These are phyloP conservation scores for Galbula dea DNA, from an alignment of 2,113 vertebrate genomes.

Conservation along the genomic window DNA sequence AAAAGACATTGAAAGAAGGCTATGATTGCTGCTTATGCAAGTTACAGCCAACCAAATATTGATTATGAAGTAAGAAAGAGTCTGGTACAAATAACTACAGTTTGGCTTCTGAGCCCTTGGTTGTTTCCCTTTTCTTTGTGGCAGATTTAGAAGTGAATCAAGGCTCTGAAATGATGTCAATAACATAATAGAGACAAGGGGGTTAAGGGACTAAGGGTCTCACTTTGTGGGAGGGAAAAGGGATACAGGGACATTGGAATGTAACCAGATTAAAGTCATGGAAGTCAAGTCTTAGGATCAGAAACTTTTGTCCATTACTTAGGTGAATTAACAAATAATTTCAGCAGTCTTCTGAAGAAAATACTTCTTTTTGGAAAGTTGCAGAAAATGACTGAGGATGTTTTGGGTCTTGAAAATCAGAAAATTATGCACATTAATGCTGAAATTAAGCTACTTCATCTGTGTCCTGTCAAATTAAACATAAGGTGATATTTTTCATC, in stretches of 20 bases:
- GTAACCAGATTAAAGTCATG: neutral
- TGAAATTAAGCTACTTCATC: conserved; percentile 13
- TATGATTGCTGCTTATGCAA: neutral
- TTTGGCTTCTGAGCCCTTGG: neutral
- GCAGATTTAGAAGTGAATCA: neutral
- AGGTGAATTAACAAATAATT: neutral
- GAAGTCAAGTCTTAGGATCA: neutral
- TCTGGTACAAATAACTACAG: neutral
- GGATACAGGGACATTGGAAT: neutral
- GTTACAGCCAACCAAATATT: neutral
- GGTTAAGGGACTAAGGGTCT: neutral
- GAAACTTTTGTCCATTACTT: neutral
- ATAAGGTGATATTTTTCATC: neutral
- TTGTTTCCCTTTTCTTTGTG: neutral
- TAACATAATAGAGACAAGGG: neutral
- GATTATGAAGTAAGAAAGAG: conserved; percentile 1
- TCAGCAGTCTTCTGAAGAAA: neutral
- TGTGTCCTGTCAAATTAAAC: neutral
- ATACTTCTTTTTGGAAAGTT: neutral
- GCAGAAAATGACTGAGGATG: neutral
- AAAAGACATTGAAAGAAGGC: neutral
- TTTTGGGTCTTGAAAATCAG: neutral
- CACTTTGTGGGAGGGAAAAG: neutral
- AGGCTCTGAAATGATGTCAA: neutral
- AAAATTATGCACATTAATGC: neutral